Evolutionary conservation across 1,140 invertebrate species (phyloP).

Genomic region (Bacillus rossius): DNA sequence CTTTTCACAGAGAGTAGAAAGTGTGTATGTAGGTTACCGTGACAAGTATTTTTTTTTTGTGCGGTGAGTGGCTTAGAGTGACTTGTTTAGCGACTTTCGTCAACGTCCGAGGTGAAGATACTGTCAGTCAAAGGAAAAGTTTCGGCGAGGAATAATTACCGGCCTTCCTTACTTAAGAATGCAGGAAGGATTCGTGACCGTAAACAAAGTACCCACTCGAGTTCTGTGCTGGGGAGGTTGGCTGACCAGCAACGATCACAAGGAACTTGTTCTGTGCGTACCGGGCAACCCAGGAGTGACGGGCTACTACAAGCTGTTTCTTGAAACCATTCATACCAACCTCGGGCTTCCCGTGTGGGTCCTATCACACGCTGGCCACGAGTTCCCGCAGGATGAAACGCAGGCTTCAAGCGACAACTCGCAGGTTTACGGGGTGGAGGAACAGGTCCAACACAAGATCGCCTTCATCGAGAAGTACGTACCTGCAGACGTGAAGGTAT

Average conservation of each 20-base stretch:
- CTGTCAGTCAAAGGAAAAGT: no score
- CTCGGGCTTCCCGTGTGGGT: slow-evolving; percentile 62
- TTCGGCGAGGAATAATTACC: no score
- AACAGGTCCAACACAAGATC: slow-evolving; percentile 76
- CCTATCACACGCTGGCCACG: slow-evolving; percentile 61
- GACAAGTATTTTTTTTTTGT: no score
- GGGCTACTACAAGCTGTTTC: slow-evolving; percentile 67
- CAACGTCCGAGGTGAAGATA: no score
- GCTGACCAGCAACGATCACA: slow-evolving; percentile 53
- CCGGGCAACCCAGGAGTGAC: slow-evolving; percentile 65
- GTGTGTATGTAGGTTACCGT: no score
- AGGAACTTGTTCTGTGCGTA: slow-evolving; percentile 51
- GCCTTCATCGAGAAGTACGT: slow-evolving; percentile 68
- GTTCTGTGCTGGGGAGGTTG: slow-evolving; percentile 60
- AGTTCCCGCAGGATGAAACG: slow-evolving; percentile 33
- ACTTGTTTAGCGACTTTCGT: no score
- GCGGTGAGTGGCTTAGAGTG: no score
- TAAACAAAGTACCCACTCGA: slow-evolving; percentile 58
- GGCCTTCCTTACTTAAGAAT: slow-evolving; percentile 38
- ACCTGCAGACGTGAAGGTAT: slow-evolving; percentile 57
- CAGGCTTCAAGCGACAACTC: slow-evolving; percentile 46
- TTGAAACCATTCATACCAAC: slow-evolving; percentile 51
- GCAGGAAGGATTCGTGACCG: slow-evolving; percentile 50
- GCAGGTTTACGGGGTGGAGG: slow-evolving; percentile 58
- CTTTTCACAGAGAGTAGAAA: no score